phyloP scores from a whole-genome alignment of 2,797 vertebrate genomes.

The Acanthornis magna region DNA sequence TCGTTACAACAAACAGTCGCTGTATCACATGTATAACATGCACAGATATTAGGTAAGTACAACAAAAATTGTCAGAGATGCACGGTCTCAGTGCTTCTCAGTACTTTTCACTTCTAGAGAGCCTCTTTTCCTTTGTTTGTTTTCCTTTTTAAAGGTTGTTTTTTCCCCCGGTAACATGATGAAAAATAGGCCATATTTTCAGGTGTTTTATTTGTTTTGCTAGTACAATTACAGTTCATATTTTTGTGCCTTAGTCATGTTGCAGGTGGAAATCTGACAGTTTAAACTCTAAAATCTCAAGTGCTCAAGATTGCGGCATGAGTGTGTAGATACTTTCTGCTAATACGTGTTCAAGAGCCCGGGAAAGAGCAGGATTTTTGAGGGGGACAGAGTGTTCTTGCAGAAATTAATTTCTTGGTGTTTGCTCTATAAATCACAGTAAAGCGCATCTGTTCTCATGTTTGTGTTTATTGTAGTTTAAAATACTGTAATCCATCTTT shows the following conservation, averaged over 20 bases:
- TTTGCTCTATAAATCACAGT: not conserved
- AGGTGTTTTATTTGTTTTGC: not conserved
- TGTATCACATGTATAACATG: constrained; percentile 86
- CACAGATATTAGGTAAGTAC: constrained; percentile 83
- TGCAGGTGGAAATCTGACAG: not conserved
- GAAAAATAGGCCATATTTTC: not conserved
- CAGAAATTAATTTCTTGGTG: not conserved
- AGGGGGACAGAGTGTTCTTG: not conserved
- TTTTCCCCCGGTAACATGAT: not conserved
- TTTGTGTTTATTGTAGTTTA: not conserved
- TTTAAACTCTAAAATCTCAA: not conserved
- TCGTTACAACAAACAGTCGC: constrained; percentile 83
- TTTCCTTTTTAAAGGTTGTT: not conserved
- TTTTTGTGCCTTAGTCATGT: not conserved
- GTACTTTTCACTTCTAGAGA: not conserved
- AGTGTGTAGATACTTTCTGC: not conserved
- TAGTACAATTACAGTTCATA: not conserved
- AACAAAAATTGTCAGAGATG: not conserved
- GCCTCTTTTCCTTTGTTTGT: not conserved
- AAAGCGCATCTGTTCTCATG: not conserved
- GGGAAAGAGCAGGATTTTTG: not conserved
- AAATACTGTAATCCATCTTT: constrained; percentile 17
- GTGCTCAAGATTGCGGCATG: not conserved
- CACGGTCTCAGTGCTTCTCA: not conserved
- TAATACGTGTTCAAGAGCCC: not conserved